Evolutionary conservation across 2,113 vertebrate species (phyloP), one percentile per base, ranked within the genome.

Genomic region (Picathartes gymnocephalus): DNA sequence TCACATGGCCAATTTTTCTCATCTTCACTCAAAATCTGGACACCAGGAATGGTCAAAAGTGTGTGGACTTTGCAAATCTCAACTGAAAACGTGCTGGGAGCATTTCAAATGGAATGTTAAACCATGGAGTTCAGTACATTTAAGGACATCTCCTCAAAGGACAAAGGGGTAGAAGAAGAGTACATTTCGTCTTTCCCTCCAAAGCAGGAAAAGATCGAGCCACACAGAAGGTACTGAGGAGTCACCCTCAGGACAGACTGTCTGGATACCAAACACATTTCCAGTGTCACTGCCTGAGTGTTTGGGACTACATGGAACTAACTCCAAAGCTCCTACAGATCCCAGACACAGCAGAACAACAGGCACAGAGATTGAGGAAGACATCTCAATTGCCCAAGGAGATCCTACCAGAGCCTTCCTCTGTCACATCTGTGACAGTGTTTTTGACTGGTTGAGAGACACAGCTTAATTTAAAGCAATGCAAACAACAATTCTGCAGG

Each of bases 331-430:
- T 73, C 54, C 71, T 4, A 7, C 17, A 60, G 40, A 64, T 8
- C 23, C 15, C 39, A 61, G 15, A 60, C 25, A 39, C 0, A 0
- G 24, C 24, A 68, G 48, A 87, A 87, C 2, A 3, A 60, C 28
- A 62, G 31, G 20, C 9, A 57, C 5, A 31, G 17, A 18, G 39
- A 72, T 5, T 45, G 39, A 70, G 39, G 71, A 39, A 51, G 44
- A n/a, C 6, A 45, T 11, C 23, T 62, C 42, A 48, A 33, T 4
- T 7, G 31, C 23, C 35, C 27, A 53, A 9, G 10, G 33, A 69
- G n/a, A 65, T 61, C 45, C 68, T 11, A 57, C 15, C 62, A 81
- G 42, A 56, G 20, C 4, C 51, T 64, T 15, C 18, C 50, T 23
- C 56, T 66, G 44, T 58, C 50, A 14, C 23, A 51, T 11, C 30